Evolutionary conservation across 2,888 invertebrate genomes (phyloP), one percentile per base, ranked within the genome.

Genomic region (Mesochorus sp.): DNA sequence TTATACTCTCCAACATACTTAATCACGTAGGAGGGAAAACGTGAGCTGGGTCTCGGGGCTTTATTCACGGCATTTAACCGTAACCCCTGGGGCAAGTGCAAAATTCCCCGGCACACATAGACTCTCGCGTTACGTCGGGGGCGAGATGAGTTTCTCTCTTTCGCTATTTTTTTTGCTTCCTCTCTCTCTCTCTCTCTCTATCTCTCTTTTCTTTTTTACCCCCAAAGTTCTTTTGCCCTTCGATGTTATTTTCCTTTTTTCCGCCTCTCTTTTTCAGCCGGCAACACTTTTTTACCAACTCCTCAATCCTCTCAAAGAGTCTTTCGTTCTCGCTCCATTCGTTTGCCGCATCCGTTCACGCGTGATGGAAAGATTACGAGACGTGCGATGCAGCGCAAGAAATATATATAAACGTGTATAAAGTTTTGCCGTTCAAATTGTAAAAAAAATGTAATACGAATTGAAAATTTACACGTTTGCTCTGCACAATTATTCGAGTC

Each of bases 21-120:
- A 70, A 70, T 70, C 70, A 70, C 70, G 70, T 70, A 59, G 70
- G 70, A 59, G 70, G 59, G 49, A 70, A 70, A 70, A 70, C 70
- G 70, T 59, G 70, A 70, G 70, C 49, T 49, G 59, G 59, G 47
- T 59, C 70, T 70, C 59, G 14, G 28, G 49, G 59, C 59, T 70
- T 59, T 70, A 70, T 70, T 70, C 70, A 28, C 59, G 70, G 70
- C 59, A 70, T 70, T 70, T 70, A 70, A 59, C 70, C 70, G 70
- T 70, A 59, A 70, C 70, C 70, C 59, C 49, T 49, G 34, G 28
- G 59, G 70, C 70, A 51, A 70, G 70, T 59, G 68, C 59, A 70
- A 70, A 70, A 70, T 70, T 17, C 70, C 49, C 59, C 28, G 19
- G 47, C 39, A 28, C 53, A 4, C 53, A 31, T 10, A 53, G n/a